Conservation (phyloP, 2,888 invertebrate genomes). For the Nomada goodeniana region DNA sequence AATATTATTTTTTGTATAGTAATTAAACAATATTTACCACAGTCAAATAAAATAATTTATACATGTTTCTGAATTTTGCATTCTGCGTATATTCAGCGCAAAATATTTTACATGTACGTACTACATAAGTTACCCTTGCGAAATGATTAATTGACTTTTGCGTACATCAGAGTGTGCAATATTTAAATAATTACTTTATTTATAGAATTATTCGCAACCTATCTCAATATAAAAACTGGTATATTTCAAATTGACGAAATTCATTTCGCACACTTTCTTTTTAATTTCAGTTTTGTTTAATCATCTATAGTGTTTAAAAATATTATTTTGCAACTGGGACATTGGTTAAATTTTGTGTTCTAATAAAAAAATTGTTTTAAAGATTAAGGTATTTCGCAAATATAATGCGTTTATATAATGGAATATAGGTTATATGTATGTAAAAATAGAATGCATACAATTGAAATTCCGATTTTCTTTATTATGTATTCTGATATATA, state of each 20-base stretch:
- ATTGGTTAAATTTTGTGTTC: no score
- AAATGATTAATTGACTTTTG: background rate
- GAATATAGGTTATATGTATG: no score
- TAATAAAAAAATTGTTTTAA: no score
- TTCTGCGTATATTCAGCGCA: background rate
- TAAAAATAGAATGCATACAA: no score
- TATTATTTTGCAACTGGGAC: no score
- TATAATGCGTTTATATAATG: no score
- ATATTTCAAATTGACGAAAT: background rate
- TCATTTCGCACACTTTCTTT: background rate
- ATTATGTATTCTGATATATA: no score
- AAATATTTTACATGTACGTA: background rate
- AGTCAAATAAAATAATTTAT: background rate
- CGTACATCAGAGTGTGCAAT: background rate
- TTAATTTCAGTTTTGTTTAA: background rate
- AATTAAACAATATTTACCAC: background rate
- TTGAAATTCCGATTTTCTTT: no score
- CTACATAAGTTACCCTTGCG: background rate
- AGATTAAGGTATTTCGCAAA: no score
- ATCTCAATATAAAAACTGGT: background rate
- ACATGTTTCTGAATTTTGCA: background rate
- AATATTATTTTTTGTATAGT: constrained; percentile 1
- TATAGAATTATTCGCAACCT: background rate
- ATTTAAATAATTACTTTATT: background rate
- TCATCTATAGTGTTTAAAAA: no score